Percentiles rank a stretch among this genome's conserved stretches.
These are phyloP conservation scores for Dorcus parallelipipedus DNA, from an alignment of 2,888 invertebrate species.

Conservation along the genomic window DNA sequence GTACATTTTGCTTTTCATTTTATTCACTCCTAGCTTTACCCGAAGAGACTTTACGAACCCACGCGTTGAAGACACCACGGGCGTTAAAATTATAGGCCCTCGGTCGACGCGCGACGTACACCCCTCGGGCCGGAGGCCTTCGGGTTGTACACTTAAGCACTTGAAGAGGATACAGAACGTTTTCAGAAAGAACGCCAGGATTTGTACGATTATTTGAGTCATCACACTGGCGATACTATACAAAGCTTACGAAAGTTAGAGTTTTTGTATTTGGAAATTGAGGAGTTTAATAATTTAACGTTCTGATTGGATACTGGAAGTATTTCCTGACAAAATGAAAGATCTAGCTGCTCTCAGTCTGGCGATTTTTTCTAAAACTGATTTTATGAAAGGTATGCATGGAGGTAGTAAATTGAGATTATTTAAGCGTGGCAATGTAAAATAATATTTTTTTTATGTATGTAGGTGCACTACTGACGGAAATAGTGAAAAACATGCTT, in stretches of 20 bases:
- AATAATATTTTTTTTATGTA: slow-evolving; percentile 15
- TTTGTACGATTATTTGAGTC: slow-evolving; percentile 61
- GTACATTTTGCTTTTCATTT: too few relatives aligned
- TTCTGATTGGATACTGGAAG: slow-evolving; percentile 71
- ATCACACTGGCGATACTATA: slow-evolving; percentile 56
- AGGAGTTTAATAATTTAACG: slow-evolving; percentile 61
- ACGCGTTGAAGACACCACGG: too few relatives aligned
- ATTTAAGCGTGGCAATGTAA: neutral
- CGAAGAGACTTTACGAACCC: too few relatives aligned
- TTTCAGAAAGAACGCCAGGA: slow-evolving; percentile 54
- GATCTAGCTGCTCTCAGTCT: slow-evolving; percentile 66
- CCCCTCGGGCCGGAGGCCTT: too few relatives aligned
- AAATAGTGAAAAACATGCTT: slow-evolving; percentile 63
- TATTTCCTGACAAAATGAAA: slow-evolving; percentile 66
- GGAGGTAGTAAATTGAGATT: slow-evolving; percentile 54
- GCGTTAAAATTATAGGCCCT: too few relatives aligned
- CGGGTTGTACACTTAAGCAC: too few relatives aligned
- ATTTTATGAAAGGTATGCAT: slow-evolving; percentile 65
- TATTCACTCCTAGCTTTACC: too few relatives aligned
- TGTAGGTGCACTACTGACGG: slow-evolving; percentile 65
- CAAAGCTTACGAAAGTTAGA: slow-evolving; percentile 64
- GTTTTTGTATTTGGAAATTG: slow-evolving; percentile 65
- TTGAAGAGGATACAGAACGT: slow-evolving; percentile 51
- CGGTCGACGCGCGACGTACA: too few relatives aligned
- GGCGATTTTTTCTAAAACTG: slow-evolving; percentile 66